phyloP scores from a whole-genome alignment of 2,113 vertebrate species.

The Odontophorus gujanensis region DNA sequence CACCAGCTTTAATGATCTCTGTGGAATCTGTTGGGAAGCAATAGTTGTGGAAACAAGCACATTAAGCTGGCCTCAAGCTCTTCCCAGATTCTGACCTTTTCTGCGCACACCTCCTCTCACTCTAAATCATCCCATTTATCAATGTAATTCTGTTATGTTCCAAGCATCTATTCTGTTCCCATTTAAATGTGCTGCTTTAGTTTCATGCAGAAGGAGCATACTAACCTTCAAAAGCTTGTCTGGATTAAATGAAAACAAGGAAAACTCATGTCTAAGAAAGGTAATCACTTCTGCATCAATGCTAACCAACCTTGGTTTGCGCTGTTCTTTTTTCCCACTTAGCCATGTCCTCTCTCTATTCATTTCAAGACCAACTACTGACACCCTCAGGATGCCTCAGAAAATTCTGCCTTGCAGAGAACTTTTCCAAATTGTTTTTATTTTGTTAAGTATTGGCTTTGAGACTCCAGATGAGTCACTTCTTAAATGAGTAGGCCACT shows the following conservation, averaged over 20 bases:
- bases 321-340: neutral
- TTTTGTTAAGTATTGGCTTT: neutral
- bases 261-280: neutral
- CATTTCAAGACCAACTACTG: neutral
- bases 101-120: neutral
- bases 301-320: neutral
- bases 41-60: neutral
- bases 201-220: neutral
- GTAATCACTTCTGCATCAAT: neutral
- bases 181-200: neutral
- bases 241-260: neutral
- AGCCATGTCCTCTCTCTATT: neutral
- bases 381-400: neutral
- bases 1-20: neutral
- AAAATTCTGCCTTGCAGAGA: neutral
- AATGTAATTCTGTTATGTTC: neutral
- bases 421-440: neutral
- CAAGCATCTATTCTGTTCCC: neutral
- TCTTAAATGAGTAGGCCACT: neutral
- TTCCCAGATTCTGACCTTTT: constrained; percentile 31
- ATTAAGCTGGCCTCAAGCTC: neutral
- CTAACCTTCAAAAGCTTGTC: neutral
- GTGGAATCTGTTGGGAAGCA: constrained; percentile 1
- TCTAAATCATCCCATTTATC: constrained; percentile 18
- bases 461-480: neutral